A percentile compares a stretch with the other conserved stretches of the same genome.
Evolutionary conservation across 30 jellyfish, hydroid and myxozoan species (phyloP).

Genomic region (Aurelia sp.): DNA sequence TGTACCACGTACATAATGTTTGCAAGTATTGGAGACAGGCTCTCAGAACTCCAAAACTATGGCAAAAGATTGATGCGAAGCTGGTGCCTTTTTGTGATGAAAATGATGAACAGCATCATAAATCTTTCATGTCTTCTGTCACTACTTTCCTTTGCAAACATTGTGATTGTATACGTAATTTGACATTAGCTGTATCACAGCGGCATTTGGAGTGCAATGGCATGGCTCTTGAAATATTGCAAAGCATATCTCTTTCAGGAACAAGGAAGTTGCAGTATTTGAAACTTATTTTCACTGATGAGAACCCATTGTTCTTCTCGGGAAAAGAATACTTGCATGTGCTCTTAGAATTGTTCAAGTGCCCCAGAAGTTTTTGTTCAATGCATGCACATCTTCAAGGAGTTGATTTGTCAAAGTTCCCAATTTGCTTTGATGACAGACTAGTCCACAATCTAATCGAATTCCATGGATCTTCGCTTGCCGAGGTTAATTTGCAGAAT

Average conservation of each 20-base stretch:
- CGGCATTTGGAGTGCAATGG: not conserved
- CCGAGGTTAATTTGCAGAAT: constrained; percentile 36
- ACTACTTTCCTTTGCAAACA: constrained; percentile 5
- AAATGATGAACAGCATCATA: not conserved
- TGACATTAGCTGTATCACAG: constrained; percentile 34
- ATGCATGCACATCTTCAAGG: constrained; percentile 3
- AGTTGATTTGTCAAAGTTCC: constrained; percentile 64
- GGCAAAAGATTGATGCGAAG: constrained; percentile 7
- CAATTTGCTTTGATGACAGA: constrained; percentile 37
- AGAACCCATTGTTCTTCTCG: constrained; percentile 62
- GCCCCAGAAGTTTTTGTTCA: not conserved
- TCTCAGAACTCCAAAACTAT: constrained; percentile 2
- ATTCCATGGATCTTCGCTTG: constrained; percentile 21
- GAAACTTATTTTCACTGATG: constrained; percentile 20
- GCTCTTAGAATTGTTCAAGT: constrained; percentile 17
- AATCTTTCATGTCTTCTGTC: not conserved
- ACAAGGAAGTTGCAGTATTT: constrained; percentile 11
- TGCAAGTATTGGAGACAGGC: constrained; percentile 24
- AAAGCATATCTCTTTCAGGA: not conserved
- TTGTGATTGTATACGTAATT: constrained; percentile 2
- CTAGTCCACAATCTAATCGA: constrained; percentile 7
- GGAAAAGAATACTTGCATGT: constrained; percentile 30
- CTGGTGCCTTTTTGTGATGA: not conserved
- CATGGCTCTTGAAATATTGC: constrained; percentile 11
- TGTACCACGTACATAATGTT: constrained; percentile 1